A percentile compares a stretch with the other conserved stretches of the same genome.
These are phyloP conservation scores for Aspidiotus destructor DNA, from an alignment of 2,888 invertebrate genomes.

Conservation along the genomic window DNA sequence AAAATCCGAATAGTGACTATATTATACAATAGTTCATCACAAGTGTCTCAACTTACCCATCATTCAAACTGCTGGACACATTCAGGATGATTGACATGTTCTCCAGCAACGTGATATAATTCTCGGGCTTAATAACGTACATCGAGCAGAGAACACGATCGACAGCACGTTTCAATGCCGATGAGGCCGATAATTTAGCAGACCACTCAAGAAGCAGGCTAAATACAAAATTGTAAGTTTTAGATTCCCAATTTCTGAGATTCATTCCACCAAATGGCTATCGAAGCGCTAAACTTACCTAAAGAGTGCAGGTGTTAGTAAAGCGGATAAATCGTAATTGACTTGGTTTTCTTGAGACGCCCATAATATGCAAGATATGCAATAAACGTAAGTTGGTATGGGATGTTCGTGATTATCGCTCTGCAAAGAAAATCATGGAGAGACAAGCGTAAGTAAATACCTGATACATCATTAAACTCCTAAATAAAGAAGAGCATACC, in stretches of 20 bases:
- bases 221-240: constrained; percentile 35
- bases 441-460: not conserved
- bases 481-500: constrained; percentile 12
- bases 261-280: not conserved
- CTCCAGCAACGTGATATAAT: constrained; percentile 15
- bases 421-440: constrained; percentile 7
- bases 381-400: constrained; percentile 57
- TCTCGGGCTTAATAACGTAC: constrained; percentile 63
- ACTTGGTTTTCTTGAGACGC: constrained; percentile 53
- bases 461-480: not conserved
- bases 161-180: constrained; percentile 70
- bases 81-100: constrained; percentile 20
- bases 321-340: constrained; percentile 51
- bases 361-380: constrained; percentile 73
- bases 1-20: no score
- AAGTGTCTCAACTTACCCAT: not conserved
- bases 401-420: constrained; percentile 38
- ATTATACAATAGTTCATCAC: no score
- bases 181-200: constrained; percentile 55
- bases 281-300: constrained; percentile 44
- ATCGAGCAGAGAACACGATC: constrained; percentile 77
- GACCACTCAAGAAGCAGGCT: constrained; percentile 67
- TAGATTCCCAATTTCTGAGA: not conserved
- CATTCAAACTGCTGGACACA: not conserved
- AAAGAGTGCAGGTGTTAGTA: constrained; percentile 66